A percentile compares a stretch with the other conserved stretches of the same genome.
Evolutionary conservation across 2,888 invertebrate species (phyloP).

Genomic region (Leptogaster cylindrica): DNA sequence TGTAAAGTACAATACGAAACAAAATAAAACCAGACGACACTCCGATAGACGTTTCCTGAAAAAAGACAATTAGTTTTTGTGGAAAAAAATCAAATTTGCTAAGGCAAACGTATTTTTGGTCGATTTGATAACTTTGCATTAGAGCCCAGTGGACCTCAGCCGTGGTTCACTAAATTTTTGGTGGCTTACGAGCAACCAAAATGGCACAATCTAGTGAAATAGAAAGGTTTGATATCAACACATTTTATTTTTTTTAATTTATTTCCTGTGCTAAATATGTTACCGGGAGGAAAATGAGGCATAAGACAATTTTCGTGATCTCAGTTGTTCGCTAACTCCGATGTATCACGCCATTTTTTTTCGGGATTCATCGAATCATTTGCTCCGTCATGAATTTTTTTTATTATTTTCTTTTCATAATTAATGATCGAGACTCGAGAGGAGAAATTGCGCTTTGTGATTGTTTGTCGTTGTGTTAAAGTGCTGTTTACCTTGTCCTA

Average conservation of each 20-base stretch:
- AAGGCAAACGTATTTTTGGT: neutral
- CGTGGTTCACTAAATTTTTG: too few relatives aligned
- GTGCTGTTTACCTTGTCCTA: neutral
- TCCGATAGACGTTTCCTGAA: too few relatives aligned
- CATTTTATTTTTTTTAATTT: neutral
- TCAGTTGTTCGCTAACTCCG: neutral
- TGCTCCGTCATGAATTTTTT: neutral
- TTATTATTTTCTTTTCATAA: neutral
- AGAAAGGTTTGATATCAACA: conserved; percentile 27
- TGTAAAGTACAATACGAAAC: neutral
- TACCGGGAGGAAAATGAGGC: neutral
- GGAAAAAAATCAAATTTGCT: neutral
- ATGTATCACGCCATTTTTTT: neutral
- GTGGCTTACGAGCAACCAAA: conserved; percentile 1
- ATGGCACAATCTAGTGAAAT: conserved; percentile 24
- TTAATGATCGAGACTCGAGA: neutral
- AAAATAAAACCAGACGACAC: neutral
- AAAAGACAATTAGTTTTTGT: too few relatives aligned
- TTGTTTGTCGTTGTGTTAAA: neutral
- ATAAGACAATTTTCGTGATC: neutral
- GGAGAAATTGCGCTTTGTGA: neutral
- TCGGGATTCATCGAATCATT: neutral
- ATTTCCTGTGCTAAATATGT: neutral
- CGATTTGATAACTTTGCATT: too few relatives aligned
- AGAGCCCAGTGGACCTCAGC: too few relatives aligned